Base-by-base conservation (phyloP, 2,888 invertebrate species). In the Callinectes sapidus region DNA sequence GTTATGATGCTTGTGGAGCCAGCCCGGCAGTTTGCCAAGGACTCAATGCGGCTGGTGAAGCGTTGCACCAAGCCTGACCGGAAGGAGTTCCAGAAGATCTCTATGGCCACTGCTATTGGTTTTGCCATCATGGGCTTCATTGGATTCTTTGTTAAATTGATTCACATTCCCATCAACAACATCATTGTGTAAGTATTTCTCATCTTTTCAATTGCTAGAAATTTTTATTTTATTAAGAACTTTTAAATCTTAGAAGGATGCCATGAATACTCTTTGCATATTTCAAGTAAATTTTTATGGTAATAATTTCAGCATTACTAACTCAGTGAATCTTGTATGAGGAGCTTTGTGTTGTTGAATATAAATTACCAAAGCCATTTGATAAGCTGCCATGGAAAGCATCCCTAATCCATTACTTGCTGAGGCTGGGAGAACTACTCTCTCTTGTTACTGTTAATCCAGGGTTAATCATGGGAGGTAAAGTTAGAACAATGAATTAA, bases 111-210 rank as follows among this genome's bases (percentile, higher is more conserved):
- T 94, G 99, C 99, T 6, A 99, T 99, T 95, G 99, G 99, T 93
- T 99, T 99, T 97, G 99, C 98, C 96, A 99, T 99, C 96, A 99
- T 99, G 99, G 99, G 99, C 92, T 99, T 99, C 96, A 99, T 99
- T 96, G 99, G 99, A 95, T 99, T 99, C 97, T 99, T 99, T 95
- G 99, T 99, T 71, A 99, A 99, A 96, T 97, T 99, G 95, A 99
- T 99, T 96, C 99, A 99, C 96, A 99, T 99, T 96, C 99, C 99
- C 95, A 99, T 99, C 96, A 98, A 98, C 96, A 98, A 98, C 96
- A 98, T 98, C 96, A 98, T 98, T 96, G 98, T 98, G 95, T 95
- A 92, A 94, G 94, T 94, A 92, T 28, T 23, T 71, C 28, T 71
- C 28, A n/a, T 10, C n/a, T 71, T 71, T 71, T 23, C n/a, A 71